Evolutionary conservation across 2,888 invertebrate species (phyloP).

Genomic region (Phortica okadai): DNA sequence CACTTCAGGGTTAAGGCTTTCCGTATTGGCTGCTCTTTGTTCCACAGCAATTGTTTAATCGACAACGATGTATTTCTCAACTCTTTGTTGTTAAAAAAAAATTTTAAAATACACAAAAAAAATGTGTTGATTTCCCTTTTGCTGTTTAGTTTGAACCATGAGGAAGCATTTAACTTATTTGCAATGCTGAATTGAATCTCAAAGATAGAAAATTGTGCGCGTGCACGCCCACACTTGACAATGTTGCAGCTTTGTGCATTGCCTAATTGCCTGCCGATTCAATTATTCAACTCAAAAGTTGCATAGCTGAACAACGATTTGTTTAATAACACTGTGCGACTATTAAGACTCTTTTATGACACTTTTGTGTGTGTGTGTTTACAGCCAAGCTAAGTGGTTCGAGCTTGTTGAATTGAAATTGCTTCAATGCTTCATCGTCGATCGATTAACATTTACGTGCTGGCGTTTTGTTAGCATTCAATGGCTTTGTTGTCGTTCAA

Average conservation of each 20-base stretch:
- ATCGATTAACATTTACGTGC: not conserved
- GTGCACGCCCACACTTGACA: not conserved
- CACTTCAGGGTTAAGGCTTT: constrained; percentile 34
- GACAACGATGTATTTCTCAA: not conserved
- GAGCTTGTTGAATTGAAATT: not conserved
- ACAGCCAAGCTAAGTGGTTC: constrained; percentile 3
- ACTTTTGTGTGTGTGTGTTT: not conserved
- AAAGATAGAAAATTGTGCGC: not conserved
- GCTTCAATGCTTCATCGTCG: not conserved
- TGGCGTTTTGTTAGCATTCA: not conserved
- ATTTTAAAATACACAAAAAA: not conserved
- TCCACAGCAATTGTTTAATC: not conserved
- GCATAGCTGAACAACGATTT: not conserved
- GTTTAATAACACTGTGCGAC: not conserved
- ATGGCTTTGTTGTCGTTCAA: not conserved
- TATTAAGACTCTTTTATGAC: not conserved
- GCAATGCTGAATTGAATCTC: not conserved
- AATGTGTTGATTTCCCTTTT: constrained; percentile 17
- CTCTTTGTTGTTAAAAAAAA: not conserved
- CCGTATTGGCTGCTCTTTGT: not conserved
- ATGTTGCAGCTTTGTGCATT: not conserved
- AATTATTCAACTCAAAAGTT: not conserved
- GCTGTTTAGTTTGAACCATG: not conserved
- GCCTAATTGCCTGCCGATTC: not conserved
- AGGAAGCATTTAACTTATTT: not conserved